Evolutionary conservation across 2,113 vertebrate species (phyloP), one percentile per base, ranked within the genome.

Genomic region (Pluvialis apricaria): DNA sequence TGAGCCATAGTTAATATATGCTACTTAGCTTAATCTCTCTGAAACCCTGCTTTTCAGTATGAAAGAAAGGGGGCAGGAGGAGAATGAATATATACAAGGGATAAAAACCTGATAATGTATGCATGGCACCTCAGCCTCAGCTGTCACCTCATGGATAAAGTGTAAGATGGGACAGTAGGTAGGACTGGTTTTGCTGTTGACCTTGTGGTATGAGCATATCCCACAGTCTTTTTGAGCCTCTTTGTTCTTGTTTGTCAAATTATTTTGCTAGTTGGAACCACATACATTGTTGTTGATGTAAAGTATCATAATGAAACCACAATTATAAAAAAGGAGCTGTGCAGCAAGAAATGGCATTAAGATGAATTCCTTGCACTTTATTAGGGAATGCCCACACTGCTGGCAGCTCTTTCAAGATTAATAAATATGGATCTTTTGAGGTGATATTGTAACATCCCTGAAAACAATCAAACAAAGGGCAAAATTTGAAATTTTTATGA

Each of bases 1-100:
- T 92, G 86, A 95, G 52, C 81, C 78, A 24, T 92, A 65, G 81
- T 82, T 82, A 95, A 95, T 92, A 82, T 55, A 91, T 72, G 45
- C 45, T 79, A n/a, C n/a, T 82, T 88, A 85, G 80, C 49, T 94
- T 96, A 87, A 66, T 92, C 73, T 87, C 49, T 92, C 42, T 80
- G 73, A 87, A 92, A 62, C 45, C 76, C 54, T 70, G 26, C 49
- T 70, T 92, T 91, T 81, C 69, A 82, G 15, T 57, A 40, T 78
- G 52, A 82, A 91, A 76, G 60, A 86, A 91, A 78, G 8, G 21
- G 18, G 6, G 4, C 19, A 96, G 70, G 18, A 75, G 21, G 42
- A 88, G 25, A 88, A 73, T 78, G 20, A 51, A 75, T 20, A 60
- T 17, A 19, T 72, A 62, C 36, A 61, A 68, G 28, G 34, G n/a